Conservation (phyloP, 2,797 vertebrate species). For the Lepus townsendii region DNA sequence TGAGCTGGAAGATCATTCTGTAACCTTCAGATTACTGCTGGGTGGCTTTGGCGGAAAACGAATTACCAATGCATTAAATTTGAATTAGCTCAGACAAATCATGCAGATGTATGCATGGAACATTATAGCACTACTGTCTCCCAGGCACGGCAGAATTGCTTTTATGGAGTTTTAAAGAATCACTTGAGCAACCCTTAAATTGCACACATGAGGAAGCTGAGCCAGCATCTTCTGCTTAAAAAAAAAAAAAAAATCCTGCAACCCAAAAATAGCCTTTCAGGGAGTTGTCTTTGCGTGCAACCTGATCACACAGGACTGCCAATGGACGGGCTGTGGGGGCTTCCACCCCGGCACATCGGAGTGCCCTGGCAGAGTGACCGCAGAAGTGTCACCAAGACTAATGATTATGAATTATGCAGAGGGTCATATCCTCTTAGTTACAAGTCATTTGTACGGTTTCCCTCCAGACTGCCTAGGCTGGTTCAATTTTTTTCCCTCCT, state of each 20-base stretch:
- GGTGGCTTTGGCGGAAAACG: slow-evolving; percentile 87
- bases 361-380: slow-evolving; percentile 84
- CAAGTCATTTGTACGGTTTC: slow-evolving; percentile 90
- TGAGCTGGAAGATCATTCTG: slow-evolving; percentile 87
- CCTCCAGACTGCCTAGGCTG: slow-evolving; percentile 84
- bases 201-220: slow-evolving; percentile 89
- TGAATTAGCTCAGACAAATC: slow-evolving; percentile 91
- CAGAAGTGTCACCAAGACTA: slow-evolving; percentile 90
- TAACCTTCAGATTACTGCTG: slow-evolving; percentile 90
- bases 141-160: slow-evolving; percentile 88
- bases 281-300: slow-evolving; percentile 85
- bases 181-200: slow-evolving; percentile 90
- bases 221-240: slow-evolving; percentile 86
- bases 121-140: slow-evolving; percentile 88
- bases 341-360: slow-evolving; percentile 75
- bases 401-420: slow-evolving; percentile 92
- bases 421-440: slow-evolving; percentile 90
- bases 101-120: slow-evolving; percentile 90
- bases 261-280: slow-evolving; percentile 82
- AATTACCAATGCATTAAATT: slow-evolving; percentile 92
- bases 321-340: slow-evolving; percentile 85
- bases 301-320: slow-evolving; percentile 82
- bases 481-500: slow-evolving; percentile 77
- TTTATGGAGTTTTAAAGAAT: slow-evolving; percentile 91
- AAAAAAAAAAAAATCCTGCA: slow-evolving; percentile 53